Evolutionary conservation across 2,888 invertebrate genomes (phyloP).

Genomic region (Selenia dentaria): DNA sequence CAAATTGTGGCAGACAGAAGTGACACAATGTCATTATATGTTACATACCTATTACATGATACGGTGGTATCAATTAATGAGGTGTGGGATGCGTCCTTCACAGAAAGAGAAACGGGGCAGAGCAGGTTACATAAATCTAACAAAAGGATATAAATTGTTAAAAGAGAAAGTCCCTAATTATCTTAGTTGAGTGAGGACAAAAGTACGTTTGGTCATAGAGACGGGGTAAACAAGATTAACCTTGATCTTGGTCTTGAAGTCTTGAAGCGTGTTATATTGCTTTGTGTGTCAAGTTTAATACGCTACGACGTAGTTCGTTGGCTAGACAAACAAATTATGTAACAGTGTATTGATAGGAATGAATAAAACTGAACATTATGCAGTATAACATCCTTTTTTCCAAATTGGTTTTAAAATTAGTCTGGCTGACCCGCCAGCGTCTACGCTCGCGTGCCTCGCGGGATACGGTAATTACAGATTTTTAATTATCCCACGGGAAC

Average conservation of each 20-base stretch:
- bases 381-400: too few relatives aligned
- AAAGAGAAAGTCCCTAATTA: slow-evolving; percentile 20
- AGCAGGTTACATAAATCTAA: slow-evolving; percentile 16
- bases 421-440: too few relatives aligned
- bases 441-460: too few relatives aligned
- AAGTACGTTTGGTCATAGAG: slow-evolving; percentile 6
- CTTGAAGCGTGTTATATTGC: background rate
- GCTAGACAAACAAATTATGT: too few relatives aligned
- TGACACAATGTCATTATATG: slow-evolving; percentile 1
- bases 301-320: too few relatives aligned
- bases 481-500: too few relatives aligned
- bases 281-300: too few relatives aligned
- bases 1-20: slow-evolving; percentile 1
- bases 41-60: background rate
- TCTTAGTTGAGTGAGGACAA: background rate
- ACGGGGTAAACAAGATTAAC: slow-evolving; percentile 1
- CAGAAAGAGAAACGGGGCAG: slow-evolving; percentile 10
- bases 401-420: too few relatives aligned
- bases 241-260: background rate
- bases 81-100: slow-evolving; percentile 10
- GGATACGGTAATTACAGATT: too few relatives aligned
- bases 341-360: too few relatives aligned
- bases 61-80: too few relatives aligned
- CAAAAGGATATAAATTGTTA: slow-evolving; percentile 19
- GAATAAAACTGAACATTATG: too few relatives aligned